These are phyloP conservation scores for Achlya flavicornis DNA, from an alignment of 2,888 invertebrate genomes.

Conservation along the genomic window DNA sequence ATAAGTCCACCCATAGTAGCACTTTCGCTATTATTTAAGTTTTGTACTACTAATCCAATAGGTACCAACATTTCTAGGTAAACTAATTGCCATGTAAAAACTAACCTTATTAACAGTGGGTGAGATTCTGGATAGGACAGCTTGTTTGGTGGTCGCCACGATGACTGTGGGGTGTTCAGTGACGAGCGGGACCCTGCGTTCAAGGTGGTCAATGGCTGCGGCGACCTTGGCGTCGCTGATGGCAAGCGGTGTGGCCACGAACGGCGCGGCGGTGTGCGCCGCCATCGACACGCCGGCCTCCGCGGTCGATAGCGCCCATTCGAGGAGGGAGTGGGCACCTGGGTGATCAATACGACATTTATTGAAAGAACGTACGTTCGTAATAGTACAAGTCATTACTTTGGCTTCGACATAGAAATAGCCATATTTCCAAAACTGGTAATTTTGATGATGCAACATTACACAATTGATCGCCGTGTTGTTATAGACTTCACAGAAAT, in stretches of 20 bases:
- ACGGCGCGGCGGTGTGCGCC: slow-evolving; percentile 85
- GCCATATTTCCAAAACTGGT: no score
- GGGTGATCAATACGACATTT: slow-evolving; percentile 5
- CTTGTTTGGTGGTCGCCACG: slow-evolving; percentile 83
- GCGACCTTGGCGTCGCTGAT: slow-evolving; percentile 87
- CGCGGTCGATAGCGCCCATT: slow-evolving; percentile 88
- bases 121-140: slow-evolving; percentile 82
- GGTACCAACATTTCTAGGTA: no score
- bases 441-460: no score
- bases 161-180: slow-evolving; percentile 86
- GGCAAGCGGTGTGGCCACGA: slow-evolving; percentile 76
- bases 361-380: no score
- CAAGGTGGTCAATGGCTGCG: slow-evolving; percentile 86
- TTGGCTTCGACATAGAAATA: no score
- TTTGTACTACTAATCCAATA: no score
- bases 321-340: slow-evolving; percentile 86
- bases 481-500: no score
- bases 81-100: neutral
- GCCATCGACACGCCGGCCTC: slow-evolving; percentile 86
- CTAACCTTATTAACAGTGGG: slow-evolving; percentile 81
- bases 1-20: no score
- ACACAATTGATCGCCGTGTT: no score
- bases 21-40: no score
- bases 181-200: slow-evolving; percentile 86
- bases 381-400: no score